These are phyloP conservation scores for Solea senegalensis DNA, from an alignment of 2,113 vertebrate genomes.

Conservation along the genomic window DNA sequence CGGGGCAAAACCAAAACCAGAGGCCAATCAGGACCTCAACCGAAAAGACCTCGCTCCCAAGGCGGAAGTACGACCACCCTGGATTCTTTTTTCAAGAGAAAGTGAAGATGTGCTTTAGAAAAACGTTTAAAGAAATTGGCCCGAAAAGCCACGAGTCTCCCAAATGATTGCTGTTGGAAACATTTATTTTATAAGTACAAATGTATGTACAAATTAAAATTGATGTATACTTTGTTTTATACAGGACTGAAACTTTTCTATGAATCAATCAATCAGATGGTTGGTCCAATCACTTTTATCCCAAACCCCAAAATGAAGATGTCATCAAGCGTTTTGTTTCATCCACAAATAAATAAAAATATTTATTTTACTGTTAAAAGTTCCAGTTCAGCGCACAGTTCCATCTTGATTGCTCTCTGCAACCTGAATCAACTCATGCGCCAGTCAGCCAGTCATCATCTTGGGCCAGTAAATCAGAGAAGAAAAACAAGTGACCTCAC, in stretches of 20 bases:
- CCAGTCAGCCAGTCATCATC: no score
- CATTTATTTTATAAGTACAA: neutral
- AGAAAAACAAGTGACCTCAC: conserved; percentile 78
- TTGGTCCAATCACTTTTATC: no score
- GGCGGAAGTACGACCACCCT: conserved; percentile 80
- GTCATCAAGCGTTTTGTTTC: no score
- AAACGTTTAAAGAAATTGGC: neutral
- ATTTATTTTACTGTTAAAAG: no score
- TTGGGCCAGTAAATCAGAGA: neutral
- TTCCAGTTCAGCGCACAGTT: no score
- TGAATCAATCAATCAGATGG: no score
- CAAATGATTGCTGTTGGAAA: neutral
- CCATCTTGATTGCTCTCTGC: no score
- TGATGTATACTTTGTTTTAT: neutral
- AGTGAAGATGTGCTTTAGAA: conserved; percentile 18
- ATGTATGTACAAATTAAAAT: neutral
- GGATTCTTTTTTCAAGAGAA: conserved; percentile 90
- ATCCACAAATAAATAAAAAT: no score
- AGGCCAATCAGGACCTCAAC: conserved; percentile 70
- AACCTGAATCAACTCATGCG: no score
- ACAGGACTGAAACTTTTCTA: no score
- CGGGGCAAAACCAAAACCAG: conserved; percentile 83
- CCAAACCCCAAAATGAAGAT: no score
- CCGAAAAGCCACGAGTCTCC: neutral
- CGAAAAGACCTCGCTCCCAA: conserved; percentile 81